Conservation (phyloP, 2,888 invertebrate species). For the Aphodius granarius region DNA sequence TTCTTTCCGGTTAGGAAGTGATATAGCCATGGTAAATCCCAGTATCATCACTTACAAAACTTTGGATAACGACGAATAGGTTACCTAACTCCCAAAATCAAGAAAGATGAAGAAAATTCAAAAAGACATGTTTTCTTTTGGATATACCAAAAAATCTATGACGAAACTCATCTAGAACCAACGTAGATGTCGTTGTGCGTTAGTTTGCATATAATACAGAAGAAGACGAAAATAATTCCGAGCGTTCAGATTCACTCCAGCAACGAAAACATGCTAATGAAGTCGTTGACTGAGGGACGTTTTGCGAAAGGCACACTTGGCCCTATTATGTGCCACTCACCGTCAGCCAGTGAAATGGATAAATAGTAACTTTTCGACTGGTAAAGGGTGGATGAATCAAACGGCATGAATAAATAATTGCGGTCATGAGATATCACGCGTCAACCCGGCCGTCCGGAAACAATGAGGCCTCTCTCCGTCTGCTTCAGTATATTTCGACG, state of each 20-base stretch:
- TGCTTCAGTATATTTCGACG: too few relatives aligned
- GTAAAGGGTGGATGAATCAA: background rate
- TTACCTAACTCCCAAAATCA: too few relatives aligned
- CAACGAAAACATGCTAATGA: constrained; percentile 8
- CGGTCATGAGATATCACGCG: background rate
- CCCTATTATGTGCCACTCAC: constrained; percentile 8
- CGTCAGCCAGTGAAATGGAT: background rate
- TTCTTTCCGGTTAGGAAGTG: constrained; percentile 3
- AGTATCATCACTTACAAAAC: too few relatives aligned
- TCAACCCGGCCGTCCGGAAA: background rate
- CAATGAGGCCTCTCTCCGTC: background rate
- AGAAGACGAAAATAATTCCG: background rate
- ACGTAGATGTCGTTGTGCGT: too few relatives aligned
- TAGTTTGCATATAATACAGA: background rate
- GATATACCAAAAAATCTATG: too few relatives aligned
- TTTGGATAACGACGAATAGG: too few relatives aligned
- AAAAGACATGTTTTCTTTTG: too few relatives aligned
- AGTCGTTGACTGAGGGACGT: constrained; percentile 6
- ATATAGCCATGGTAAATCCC: too few relatives aligned
- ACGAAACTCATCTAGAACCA: too few relatives aligned
- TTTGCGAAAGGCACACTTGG: background rate
- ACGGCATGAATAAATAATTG: background rate
- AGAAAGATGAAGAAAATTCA: too few relatives aligned
- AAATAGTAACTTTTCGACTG: background rate
- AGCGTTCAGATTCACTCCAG: background rate